A percentile compares a stretch with the other conserved stretches of the same genome.
These are phyloP conservation scores for Ictinia mississippiensis DNA, from an alignment of 2,797 vertebrate species.

Conservation along the genomic window DNA sequence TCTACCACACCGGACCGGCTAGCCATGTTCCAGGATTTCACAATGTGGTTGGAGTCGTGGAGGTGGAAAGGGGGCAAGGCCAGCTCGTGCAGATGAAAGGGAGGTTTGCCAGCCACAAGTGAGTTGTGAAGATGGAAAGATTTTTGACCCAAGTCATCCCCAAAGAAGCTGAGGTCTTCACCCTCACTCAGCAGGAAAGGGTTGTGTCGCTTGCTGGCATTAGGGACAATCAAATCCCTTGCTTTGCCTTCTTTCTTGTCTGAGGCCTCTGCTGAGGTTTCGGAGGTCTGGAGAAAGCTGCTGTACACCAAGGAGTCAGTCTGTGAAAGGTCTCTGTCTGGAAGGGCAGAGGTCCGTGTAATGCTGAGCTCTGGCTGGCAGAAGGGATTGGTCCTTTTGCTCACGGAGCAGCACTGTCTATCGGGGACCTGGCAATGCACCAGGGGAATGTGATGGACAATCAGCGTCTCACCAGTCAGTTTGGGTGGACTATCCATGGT, in stretches of 20 bases:
- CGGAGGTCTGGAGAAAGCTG: conserved; percentile 83
- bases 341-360: conserved; percentile 83
- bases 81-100: conserved; percentile 75
- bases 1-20: conserved; percentile 73
- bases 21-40: conserved; percentile 76
- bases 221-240: conserved; percentile 57
- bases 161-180: conserved; percentile 74
- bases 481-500: conserved; percentile 93
- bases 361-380: conserved; percentile 85
- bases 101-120: conserved; percentile 51
- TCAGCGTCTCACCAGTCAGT: conserved; percentile 92
- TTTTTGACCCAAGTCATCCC: conserved; percentile 68
- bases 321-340: conserved; percentile 88
- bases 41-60: conserved; percentile 49
- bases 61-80: conserved; percentile 71
- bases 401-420: conserved; percentile 79
- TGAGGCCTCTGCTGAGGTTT: conserved; percentile 39
- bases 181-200: conserved; percentile 87
- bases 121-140: conserved; percentile 86
- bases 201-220: conserved; percentile 80
- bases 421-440: conserved; percentile 95
- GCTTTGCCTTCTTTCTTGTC: conserved; percentile 70
- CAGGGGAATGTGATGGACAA: conserved; percentile 98
- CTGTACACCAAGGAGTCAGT: conserved; percentile 88
- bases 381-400: conserved; percentile 85